Evolutionary conservation across 1,140 invertebrate genomes (phyloP), one percentile per base, ranked within the genome.

Genomic region (Saxidomus purpurata): DNA sequence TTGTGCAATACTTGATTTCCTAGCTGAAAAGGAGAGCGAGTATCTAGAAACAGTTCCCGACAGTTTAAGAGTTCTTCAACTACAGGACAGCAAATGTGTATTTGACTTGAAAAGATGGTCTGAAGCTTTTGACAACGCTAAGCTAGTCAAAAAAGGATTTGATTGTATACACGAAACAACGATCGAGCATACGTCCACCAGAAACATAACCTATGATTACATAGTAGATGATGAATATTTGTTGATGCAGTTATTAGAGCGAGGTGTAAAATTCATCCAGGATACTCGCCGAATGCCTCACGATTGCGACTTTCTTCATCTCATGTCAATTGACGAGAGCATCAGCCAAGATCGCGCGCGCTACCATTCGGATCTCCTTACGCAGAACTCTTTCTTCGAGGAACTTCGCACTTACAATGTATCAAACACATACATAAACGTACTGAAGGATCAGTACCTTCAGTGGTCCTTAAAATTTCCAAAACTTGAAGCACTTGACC

Each of bases 401-500:
- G 47, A 87, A 55, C 61, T 93, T 0, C 59, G 71, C 9, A 59
- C 79, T 2, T 90, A 89, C 40, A 93, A 93, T 61, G 80, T 91
- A 19, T 91, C 92, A 1, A 31, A 90, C 22, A 92, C 88, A 0
- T 63, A 79, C 25, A 63, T 87, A 17, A 81, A 49, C 9, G 83
- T 82, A 17, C 36, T 93, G 11, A 69, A 85, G n/a, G 79, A 88
- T 34, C 49, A 84, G 47, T 76, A 91, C 15, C 76, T 85, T 52
- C 81, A 84, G 61, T 93, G 92, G 92, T 91, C 88, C 22, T 49
- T 67, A 25, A 77, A 88, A 40, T 93, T 91, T 55, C 89, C 88
- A 13, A 93, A 93, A 34, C 49, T 93, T n/a, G 69, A 91, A 71
- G 43, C 49, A 11, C 59, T 93, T 22, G 93, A 93, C 69, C 49